Base-by-base conservation (phyloP, 30 jellyfish, hydroid and myxozoan species). In the Nemopilema nomurai region DNA sequence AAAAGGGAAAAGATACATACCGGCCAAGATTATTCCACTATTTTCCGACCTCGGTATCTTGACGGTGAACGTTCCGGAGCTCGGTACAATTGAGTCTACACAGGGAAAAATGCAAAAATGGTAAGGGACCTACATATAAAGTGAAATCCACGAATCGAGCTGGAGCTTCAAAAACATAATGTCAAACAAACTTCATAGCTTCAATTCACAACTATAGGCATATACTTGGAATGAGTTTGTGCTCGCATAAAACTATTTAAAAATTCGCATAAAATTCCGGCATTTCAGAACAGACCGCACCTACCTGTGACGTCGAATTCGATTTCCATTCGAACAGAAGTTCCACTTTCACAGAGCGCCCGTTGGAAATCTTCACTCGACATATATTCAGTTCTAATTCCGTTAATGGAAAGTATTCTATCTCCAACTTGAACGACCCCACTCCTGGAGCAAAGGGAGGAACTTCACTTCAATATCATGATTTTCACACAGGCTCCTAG, bases 251-350 rank as follows among this genome's bases (percentile, higher is more conserved):
- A 19, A 67, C n/a, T 22, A 25, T 25, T 67, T 19, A 67, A 1
- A 67, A 67, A 1, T 3, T 67, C 30, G 77, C 32, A n/a, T n/a
- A n/a, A n/a, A n/a, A n/a, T n/a, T n/a, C n/a, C n/a, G n/a, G n/a
- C n/a, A n/a, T n/a, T n/a, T n/a, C n/a, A n/a, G n/a, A n/a, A n/a
- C n/a, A n/a, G n/a, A n/a, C n/a, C n/a, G n/a, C n/a, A n/a, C 57
- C 57, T 66, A 90, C 97, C 97, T 62, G 95, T 72, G 16, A 90
- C 86, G 32, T 84, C 92, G 51, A 90, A 90, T 51, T 90, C 97
- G 18, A 84, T 79, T 67, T 83, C 92, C 91, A 90, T 32, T 51
- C 87, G 66, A 24, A 84, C 65, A 27, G 92, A 85, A 51, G 89
- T 64, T 7, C 77, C 89, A 26, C 88, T 84, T n/a, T 83, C 95